Evolutionary conservation across 2,888 invertebrate genomes (phyloP), one percentile per base, ranked within the genome.

Genomic region (Epinotia bilunana): DNA sequence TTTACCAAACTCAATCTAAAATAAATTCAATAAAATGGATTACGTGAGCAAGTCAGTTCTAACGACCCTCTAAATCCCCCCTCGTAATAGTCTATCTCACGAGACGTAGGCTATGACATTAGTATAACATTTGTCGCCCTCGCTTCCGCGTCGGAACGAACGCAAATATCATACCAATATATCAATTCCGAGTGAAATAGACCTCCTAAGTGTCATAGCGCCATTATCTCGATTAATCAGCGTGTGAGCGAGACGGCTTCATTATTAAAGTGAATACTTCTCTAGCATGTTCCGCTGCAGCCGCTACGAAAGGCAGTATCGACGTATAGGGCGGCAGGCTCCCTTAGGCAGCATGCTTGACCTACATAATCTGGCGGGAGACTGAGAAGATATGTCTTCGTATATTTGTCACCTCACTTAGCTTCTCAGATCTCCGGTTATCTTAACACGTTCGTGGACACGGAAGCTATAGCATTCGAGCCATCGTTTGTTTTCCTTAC

Each of bases 201-300:
- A 65, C 53, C 53, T 28, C 4, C 53, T 49, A 49, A 49, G 46
- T 71, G 69, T 70, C 70, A 70, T 53, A 58, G 33, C 46, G 57
- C 28, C 55, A 39, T 53, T 73, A 65, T 74, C 70, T 60, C 64
- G 65, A 80, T 80, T 79, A 79, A 81, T 81, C 82, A 78, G 72
- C 49, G 85, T 80, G 81, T 63, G 81, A 86, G 80, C 33, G 82
- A 76, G 85, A 83, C 74, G 61, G 76, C 80, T 89, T 84, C 84
- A 88, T 88, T 87, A 88, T 89, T 88, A 87, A 80, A 80, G 81
- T 83, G 84, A 85, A 82, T 85, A 78, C 84, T 84, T 82, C 85
- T 82, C 83, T 81, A 64, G 58, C 61, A 62, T 67, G 62, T 61
- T 16, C 0, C 12, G 33, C n/a, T 7, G 5, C 16, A 60, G 13